Evolutionary conservation across 2,113 vertebrate species (phyloP), one percentile per base, ranked within the genome.

Genomic region (Urocitellus parryii): DNA sequence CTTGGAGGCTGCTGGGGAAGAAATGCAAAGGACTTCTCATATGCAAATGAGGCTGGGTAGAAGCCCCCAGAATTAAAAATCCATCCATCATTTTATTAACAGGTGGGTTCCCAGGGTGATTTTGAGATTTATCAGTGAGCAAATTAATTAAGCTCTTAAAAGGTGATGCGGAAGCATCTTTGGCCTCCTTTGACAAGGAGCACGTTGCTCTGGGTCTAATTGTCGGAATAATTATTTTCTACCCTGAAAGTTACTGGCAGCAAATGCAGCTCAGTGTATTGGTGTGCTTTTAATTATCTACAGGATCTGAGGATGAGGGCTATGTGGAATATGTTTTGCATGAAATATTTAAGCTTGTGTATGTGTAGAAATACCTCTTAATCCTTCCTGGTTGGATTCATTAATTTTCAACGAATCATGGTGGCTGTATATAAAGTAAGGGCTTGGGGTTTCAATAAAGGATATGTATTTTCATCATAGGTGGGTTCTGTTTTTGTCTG

Each of bases 261-360:
- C 91, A 97, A 96, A 97, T 97, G 96, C 79, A 93, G 93, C 78
- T 56, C 92, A 29, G 61, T 90, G 89, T 88, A 39, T 91, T 92
- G 89, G 93, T 74, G 48, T 97, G 88, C 92, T 98, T 98, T 98
- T 98, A 98, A 98, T 98, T 98, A 98, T 97, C 97, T 92, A 73
- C 73, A 79, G 89, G 92, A 91, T 42, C 93, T 94, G 92, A 95
- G 82, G 77, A 93, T 96, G 93, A 95, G 93, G 94, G 72, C 92
- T 93, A 86, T 27, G 34, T 94, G 97, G 96, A 97, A 93, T 96
- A 96, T 16, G 63, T 94, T 97, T 80, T 97, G 56, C 96, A 98
- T 96, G 96, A 98, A 98, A 98, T 97, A 97, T 82, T 58, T 97
- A 96, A 95, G 94, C 94, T 97, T 77, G 22, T 81, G 87, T 82